A percentile compares a stretch with the other conserved stretches of the same genome.
Conservation (phyloP, 2,113 vertebrate genomes). For the Amblyopsis rosae region DNA sequence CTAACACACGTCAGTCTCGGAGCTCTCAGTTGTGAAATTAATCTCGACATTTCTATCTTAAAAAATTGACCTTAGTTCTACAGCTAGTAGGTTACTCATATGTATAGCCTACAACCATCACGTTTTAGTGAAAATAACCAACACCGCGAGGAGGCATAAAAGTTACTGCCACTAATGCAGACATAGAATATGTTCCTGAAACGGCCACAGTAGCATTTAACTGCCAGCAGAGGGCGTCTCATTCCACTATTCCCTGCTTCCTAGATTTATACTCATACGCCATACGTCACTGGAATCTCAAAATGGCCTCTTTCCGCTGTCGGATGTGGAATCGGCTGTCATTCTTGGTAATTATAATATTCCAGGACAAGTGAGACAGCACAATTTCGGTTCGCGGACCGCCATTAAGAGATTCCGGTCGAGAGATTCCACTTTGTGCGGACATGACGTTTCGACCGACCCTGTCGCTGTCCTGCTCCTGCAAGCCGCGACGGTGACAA, state of each 20-base stretch:
- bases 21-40: no score
- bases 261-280: background rate
- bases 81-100: no score
- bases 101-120: no score
- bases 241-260: background rate
- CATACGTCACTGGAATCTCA: constrained; percentile 54
- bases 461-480: background rate
- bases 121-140: no score
- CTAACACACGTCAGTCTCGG: no score
- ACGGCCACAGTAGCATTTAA: background rate
- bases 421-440: background rate
- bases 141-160: no score
- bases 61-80: no score
- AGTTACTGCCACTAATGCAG: no score
- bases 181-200: background rate
- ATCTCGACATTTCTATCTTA: no score
- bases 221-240: constrained; percentile 26
- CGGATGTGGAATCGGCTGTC: constrained; percentile 24
- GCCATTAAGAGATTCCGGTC: background rate
- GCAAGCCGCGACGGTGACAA: background rate
- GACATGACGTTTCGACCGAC: background rate
- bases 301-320: constrained; percentile 50
- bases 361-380: background rate
- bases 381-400: background rate
- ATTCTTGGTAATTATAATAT: constrained; percentile 15